These are phyloP conservation scores for Forbesichthys papilliferus DNA, from an alignment of 2,113 vertebrate genomes.

Conservation along the genomic window DNA sequence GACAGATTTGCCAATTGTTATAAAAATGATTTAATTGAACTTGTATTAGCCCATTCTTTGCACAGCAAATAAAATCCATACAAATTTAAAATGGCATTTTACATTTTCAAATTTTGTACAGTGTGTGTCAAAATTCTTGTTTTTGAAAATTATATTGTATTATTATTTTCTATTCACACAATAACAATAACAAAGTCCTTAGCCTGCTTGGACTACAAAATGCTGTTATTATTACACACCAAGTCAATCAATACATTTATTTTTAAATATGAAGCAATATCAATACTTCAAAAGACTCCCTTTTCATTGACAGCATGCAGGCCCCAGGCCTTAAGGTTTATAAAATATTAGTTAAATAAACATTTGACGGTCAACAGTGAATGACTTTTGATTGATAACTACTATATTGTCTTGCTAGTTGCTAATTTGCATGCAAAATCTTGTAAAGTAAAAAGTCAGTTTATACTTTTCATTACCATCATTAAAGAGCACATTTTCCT, in stretches of 20 bases:
- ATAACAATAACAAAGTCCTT: conserved; percentile 59
- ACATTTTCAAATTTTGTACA: conserved; percentile 36
- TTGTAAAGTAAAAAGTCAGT: neutral
- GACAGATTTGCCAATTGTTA: conserved; percentile 41
- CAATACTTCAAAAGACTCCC: conserved; percentile 10
- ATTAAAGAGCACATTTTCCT: neutral
- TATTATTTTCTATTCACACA: conserved; percentile 24
- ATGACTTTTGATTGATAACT: neutral
- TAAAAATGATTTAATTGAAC: conserved; percentile 71
- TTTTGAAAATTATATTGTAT: conserved; percentile 19
- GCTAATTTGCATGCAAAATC: neutral
- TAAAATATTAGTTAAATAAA: conserved; percentile 51
- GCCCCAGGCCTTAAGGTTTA: conserved; percentile 70
- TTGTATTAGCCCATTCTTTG: conserved; percentile 72
- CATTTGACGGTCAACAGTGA: conserved; percentile 1
- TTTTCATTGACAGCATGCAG: conserved; percentile 30
- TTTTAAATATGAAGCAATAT: conserved; percentile 23
- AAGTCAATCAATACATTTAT: neutral
- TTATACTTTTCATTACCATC: neutral
- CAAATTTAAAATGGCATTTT: conserved; percentile 43
- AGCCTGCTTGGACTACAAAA: conserved; percentile 69
- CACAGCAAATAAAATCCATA: conserved; percentile 77
- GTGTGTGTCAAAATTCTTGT: neutral
- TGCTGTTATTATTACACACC: conserved; percentile 31
- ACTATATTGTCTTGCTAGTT: too few relatives aligned